Base-by-base conservation (phyloP, 2,113 vertebrate species). In the Caloenas nicobarica region DNA sequence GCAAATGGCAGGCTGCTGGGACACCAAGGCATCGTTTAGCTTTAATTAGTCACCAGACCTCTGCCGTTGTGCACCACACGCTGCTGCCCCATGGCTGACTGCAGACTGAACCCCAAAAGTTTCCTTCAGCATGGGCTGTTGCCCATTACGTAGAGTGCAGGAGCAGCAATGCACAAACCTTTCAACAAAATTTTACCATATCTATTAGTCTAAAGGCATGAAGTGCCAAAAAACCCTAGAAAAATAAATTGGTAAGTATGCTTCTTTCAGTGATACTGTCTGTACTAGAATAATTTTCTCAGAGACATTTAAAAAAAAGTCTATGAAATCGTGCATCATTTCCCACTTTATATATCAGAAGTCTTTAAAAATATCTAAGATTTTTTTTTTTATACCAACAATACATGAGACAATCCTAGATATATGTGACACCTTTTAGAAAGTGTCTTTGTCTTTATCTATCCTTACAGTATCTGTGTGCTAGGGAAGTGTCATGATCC, bases 371-470 rank as follows among this genome's bases (percentile, higher is more conserved):
- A 81, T 88, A 95, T 79, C 90, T 91, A n/a, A 88, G 77, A 21
- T 10, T 86, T 81, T 93, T 86, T 86, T 93, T 96, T 96, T 93
- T 7, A 74, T 88, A 86, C 94, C 77, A 91, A 91, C 89, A 89
- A 36, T 93, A 93, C 95, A 96, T 95, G 89, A 96, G 95, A 96
- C 83, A 79, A 93, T 89, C 81, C 77, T 81, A 64, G 91, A 92
- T 92, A 25, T 68, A 23, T 96, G 61, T 86, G 91, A 94, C 91
- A 92, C 61, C 61, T 95, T 96, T 92, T 93, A 95, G 77, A 95
- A 92, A 71, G 53, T 84, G 72, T 72, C 96, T 96, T 96, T 94
- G 95, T 96, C 92, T 95, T 96, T 94, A 88, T 96, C 94, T 92
- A 72, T 44, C 86, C 2, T 38, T 65, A 81, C 5, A 13, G 78